A percentile compares a stretch with the other conserved stretches of the same genome.
Conservation (phyloP, 2,113 vertebrate genomes). For the Anarrhichthys ocellatus region DNA sequence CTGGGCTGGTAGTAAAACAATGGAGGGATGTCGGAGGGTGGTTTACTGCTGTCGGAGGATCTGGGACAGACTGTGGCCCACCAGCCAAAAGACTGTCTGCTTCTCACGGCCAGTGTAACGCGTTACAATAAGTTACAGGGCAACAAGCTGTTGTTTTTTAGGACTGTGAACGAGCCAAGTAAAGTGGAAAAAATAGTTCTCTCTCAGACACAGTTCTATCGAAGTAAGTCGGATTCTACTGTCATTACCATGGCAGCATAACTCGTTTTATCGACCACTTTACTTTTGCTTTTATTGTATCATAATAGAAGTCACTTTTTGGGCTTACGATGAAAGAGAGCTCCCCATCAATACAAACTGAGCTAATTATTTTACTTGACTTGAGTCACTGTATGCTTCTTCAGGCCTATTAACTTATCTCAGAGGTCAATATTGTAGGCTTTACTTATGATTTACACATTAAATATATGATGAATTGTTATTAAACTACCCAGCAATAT, state of each 20-base stretch:
- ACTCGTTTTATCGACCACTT: background rate
- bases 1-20: conserved; percentile 70
- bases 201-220: background rate
- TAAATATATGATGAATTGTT: background rate
- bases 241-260: conserved; percentile 2
- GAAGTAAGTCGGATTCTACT: background rate
- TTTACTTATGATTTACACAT: background rate
- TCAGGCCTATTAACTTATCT: background rate
- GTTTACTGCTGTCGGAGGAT: conserved; percentile 62
- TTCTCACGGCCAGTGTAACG: conserved; percentile 69
- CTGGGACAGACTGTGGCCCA: conserved; percentile 69
- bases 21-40: conserved; percentile 57
- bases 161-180: background rate
- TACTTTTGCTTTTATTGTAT: background rate
- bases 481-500: background rate
- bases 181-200: background rate
- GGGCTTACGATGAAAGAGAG: background rate
- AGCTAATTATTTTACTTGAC: background rate
- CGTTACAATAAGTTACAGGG: background rate
- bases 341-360: background rate
- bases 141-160: background rate
- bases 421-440: background rate
- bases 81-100: conserved; percentile 65
- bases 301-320: background rate
- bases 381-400: background rate